Evolutionary conservation across 2,113 vertebrate species (phyloP).

Genomic region (Piliocolobus tephrosceles): DNA sequence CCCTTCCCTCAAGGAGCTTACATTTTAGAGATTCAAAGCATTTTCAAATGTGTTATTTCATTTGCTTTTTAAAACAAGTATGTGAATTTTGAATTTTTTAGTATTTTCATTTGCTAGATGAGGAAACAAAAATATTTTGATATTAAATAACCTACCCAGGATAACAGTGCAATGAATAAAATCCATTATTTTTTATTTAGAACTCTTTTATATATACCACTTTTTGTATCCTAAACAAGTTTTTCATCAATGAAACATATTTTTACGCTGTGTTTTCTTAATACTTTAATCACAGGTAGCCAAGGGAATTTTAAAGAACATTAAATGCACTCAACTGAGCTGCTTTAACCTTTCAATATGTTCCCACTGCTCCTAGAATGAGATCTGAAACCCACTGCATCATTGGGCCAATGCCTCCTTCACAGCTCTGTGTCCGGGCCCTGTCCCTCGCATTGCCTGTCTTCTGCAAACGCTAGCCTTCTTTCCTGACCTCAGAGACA

Average conservation of each 20-base stretch:
- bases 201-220: background rate
- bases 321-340: background rate
- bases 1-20: background rate
- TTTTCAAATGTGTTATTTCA: background rate
- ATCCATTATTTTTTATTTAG: background rate
- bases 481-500: background rate
- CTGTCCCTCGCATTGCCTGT: background rate
- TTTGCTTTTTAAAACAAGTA: constrained; percentile 27
- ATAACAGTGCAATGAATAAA: background rate
- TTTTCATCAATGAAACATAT: background rate
- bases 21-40: background rate
- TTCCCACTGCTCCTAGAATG: background rate
- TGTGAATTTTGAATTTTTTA: background rate
- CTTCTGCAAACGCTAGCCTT: background rate
- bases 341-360: background rate
- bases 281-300: background rate
- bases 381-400: background rate
- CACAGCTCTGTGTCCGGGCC: background rate
- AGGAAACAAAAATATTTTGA: constrained; percentile 11
- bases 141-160: background rate
- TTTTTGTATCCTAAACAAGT: constrained; percentile 21
- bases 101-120: background rate
- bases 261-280: background rate
- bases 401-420: background rate
- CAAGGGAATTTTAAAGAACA: background rate